A percentile compares a stretch with the other conserved stretches of the same genome.
These are phyloP conservation scores for Operophtera brumata DNA, from an alignment of 2,888 invertebrate genomes.

Conservation along the genomic window DNA sequence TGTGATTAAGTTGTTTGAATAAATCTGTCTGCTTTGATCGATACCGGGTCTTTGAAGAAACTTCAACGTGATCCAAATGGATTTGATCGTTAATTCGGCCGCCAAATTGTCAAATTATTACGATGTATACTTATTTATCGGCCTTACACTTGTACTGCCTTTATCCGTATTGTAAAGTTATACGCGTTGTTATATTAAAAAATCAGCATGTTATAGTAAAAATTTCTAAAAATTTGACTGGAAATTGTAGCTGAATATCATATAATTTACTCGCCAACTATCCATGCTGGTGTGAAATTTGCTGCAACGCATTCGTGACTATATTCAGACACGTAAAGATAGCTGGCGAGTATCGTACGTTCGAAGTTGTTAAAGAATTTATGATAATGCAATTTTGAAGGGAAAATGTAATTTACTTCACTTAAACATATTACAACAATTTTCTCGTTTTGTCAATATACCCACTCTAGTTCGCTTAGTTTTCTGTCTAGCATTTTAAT, in stretches of 20 bases:
- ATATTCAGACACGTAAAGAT: not conserved
- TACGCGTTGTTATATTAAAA: constrained; percentile 23
- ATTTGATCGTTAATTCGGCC: constrained; percentile 14
- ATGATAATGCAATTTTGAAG: not conserved
- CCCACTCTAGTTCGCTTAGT: constrained; percentile 65
- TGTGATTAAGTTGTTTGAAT: not conserved
- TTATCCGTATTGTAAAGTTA: constrained; percentile 23
- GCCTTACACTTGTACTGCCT: constrained; percentile 29
- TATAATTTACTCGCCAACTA: not conserved
- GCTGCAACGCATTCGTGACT: not conserved
- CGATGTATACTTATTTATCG: constrained; percentile 31
- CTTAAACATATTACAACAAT: constrained; percentile 3
- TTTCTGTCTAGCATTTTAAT: constrained; percentile 61
- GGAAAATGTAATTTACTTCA: not conserved
- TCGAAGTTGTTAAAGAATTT: not conserved
- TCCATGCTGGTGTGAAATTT: not conserved
- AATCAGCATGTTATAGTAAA: constrained; percentile 22
- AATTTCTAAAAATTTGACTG: constrained; percentile 5
- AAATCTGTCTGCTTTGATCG: not conserved
- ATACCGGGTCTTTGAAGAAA: not conserved
- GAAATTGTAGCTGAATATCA: not conserved
- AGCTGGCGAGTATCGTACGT: not conserved
- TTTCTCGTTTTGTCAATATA: constrained; percentile 60
- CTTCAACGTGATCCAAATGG: constrained; percentile 15
- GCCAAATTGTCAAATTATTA: constrained; percentile 33